Conservation (phyloP, 2,113 vertebrate species). For the Ctenomys sociabilis region DNA sequence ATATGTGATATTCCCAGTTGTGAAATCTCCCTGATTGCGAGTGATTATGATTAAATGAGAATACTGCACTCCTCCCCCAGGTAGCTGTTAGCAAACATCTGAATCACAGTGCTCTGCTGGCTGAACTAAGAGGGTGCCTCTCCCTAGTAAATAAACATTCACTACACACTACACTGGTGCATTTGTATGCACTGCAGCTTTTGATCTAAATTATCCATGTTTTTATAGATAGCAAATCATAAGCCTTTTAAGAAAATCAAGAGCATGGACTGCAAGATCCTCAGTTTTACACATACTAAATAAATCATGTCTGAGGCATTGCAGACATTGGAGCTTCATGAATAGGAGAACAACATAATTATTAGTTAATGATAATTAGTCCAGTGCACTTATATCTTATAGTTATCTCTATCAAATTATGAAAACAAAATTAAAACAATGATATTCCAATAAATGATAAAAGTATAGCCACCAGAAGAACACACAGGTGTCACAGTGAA, state of each 20-base stretch:
- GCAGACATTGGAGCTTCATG: not conserved
- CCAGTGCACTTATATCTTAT: not conserved
- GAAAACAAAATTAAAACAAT: not conserved
- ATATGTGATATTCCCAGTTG: conserved; percentile 67
- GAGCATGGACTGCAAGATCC: not conserved
- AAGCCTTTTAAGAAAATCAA: conserved; percentile 45
- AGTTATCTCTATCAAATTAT: conserved; percentile 1
- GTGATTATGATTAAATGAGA: conserved; percentile 57
- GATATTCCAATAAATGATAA: not conserved
- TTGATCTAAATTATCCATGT: not conserved
- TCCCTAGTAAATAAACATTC: conserved; percentile 42
- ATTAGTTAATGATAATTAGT: not conserved
- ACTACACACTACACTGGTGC: not conserved
- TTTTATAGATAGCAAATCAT: conserved; percentile 18
- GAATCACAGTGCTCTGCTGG: conserved; percentile 55
- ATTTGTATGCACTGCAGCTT: not conserved
- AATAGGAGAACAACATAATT: not conserved
- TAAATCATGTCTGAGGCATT: not conserved
- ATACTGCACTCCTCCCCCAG: conserved; percentile 10
- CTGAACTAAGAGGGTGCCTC: not conserved
- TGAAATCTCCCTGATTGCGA: conserved; percentile 56
- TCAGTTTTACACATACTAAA: not conserved
- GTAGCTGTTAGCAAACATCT: conserved; percentile 64
- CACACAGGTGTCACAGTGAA: not conserved
- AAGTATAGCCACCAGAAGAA: not conserved